A percentile compares a stretch with the other conserved stretches of the same genome.
phyloP scores from a whole-genome alignment of 2,888 invertebrate species.

The Embidobia sp. region DNA sequence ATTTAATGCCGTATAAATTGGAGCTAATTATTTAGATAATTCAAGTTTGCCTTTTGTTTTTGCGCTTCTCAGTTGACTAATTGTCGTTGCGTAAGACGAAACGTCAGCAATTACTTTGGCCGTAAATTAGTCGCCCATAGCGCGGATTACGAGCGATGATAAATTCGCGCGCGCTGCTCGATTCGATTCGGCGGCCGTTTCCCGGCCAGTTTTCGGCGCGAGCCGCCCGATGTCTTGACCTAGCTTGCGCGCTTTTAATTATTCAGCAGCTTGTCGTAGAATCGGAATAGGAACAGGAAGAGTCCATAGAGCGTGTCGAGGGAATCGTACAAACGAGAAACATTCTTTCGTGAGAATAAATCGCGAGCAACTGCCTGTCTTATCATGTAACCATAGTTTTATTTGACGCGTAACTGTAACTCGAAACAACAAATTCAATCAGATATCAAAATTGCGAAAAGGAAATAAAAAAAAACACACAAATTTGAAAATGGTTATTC shows the following conservation, averaged over 20 bases:
- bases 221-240: conserved; percentile 17
- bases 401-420: conserved; percentile 42
- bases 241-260: conserved; percentile 29
- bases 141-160: conserved; percentile 8
- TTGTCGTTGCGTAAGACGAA: conserved; percentile 43
- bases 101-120: conserved; percentile 17
- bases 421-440: conserved; percentile 7
- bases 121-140: conserved; percentile 27
- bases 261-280: conserved; percentile 38
- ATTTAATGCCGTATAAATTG: conserved; percentile 45
- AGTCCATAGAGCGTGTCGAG: conserved; percentile 64
- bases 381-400: conserved; percentile 35
- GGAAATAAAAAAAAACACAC: neutral
- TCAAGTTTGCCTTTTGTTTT: conserved; percentile 37
- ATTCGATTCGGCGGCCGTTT: conserved; percentile 13
- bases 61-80: conserved; percentile 38
- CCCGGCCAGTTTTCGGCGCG: neutral
- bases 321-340: conserved; percentile 45
- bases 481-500: no score
- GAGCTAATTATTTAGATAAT: conserved; percentile 48
- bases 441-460: neutral
- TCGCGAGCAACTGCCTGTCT: conserved; percentile 29
- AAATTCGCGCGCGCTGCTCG: conserved; percentile 18
- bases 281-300: conserved; percentile 69
- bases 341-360: conserved; percentile 59